These are phyloP conservation scores for Aplocera efformata DNA, from an alignment of 2,888 invertebrate species.

Conservation along the genomic window DNA sequence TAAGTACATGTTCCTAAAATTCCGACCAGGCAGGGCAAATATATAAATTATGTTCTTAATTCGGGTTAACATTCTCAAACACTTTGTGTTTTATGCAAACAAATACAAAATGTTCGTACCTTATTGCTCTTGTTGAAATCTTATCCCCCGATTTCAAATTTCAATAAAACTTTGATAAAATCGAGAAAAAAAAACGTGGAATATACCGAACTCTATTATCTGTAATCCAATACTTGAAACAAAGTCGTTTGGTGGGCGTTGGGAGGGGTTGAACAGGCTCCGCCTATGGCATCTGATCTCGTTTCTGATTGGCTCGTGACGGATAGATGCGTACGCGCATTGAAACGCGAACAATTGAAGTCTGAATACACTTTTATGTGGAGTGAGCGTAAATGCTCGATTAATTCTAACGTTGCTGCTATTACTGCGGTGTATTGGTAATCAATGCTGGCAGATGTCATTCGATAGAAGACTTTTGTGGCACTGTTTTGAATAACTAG, in stretches of 20 bases:
- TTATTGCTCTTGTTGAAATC: slow-evolving; percentile 40
- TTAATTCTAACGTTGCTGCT: slow-evolving; percentile 29
- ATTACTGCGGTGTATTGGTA: not conserved
- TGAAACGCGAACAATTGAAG: slow-evolving; percentile 60
- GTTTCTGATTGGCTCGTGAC: slow-evolving; percentile 53
- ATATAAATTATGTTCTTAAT: not conserved
- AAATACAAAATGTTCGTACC: slow-evolving; percentile 26
- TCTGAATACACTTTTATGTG: slow-evolving; percentile 57
- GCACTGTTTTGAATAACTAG: too few species aligned
- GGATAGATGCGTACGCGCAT: slow-evolving; percentile 55
- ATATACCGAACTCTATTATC: slow-evolving; percentile 56
- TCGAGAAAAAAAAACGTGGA: slow-evolving; percentile 38
- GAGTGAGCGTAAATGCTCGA: slow-evolving; percentile 53
- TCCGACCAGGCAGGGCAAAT: too few species aligned
- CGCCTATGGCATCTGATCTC: slow-evolving; percentile 44
- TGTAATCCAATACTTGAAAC: slow-evolving; percentile 63
- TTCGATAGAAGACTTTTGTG: too few species aligned
- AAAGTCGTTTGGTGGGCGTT: slow-evolving; percentile 51
- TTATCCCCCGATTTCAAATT: slow-evolving; percentile 44
- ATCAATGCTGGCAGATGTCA: slow-evolving; percentile 12
- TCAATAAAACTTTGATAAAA: slow-evolving; percentile 51
- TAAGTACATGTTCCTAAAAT: too few species aligned
- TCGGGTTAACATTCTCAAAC: not conserved
- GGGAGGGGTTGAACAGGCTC: slow-evolving; percentile 43
- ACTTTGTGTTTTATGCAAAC: slow-evolving; percentile 7